Evolutionary conservation across 2,888 invertebrate species (phyloP).

Genomic region (Phragmatobia fuliginosa): DNA sequence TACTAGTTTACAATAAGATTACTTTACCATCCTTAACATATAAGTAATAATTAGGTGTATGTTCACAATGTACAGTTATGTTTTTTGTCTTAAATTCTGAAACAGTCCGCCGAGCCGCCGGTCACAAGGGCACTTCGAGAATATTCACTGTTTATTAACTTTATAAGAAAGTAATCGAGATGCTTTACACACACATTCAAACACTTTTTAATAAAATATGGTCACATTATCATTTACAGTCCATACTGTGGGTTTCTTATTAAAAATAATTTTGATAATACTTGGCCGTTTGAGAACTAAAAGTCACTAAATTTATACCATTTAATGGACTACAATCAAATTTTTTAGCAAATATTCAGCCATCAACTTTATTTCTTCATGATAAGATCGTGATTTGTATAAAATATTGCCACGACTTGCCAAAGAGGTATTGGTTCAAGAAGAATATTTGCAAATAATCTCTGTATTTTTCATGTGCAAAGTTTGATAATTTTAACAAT

Average conservation of each 20-base stretch:
- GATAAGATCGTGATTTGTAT: neutral
- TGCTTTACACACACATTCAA: constrained; percentile 58
- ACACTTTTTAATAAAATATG: constrained; percentile 55
- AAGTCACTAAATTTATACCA: constrained; percentile 11
- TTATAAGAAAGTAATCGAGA: constrained; percentile 65
- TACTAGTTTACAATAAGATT: constrained; percentile 86
- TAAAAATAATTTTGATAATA: constrained; percentile 16
- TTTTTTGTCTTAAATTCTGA: constrained; percentile 79
- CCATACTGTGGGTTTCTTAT: constrained; percentile 13
- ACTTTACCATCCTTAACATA: constrained; percentile 79
- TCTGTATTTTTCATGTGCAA: neutral
- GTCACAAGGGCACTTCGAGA: constrained; percentile 83
- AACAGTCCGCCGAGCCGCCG: constrained; percentile 81
- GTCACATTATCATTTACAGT: constrained; percentile 32
- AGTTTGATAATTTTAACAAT: neutral
- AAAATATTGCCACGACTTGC: neutral
- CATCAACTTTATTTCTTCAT: neutral
- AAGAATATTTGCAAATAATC: neutral
- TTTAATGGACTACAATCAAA: neutral
- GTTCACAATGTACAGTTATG: constrained; percentile 86
- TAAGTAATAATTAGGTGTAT: constrained; percentile 82
- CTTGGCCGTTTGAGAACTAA: constrained; percentile 26
- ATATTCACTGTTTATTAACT: constrained; percentile 62
- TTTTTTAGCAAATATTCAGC: neutral
- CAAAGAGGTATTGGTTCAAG: neutral